Percentiles rank a stretch among this genome's conserved stretches.
Evolutionary conservation across 1,140 invertebrate species (phyloP).

Genomic region (Brachionus koreanus): DNA sequence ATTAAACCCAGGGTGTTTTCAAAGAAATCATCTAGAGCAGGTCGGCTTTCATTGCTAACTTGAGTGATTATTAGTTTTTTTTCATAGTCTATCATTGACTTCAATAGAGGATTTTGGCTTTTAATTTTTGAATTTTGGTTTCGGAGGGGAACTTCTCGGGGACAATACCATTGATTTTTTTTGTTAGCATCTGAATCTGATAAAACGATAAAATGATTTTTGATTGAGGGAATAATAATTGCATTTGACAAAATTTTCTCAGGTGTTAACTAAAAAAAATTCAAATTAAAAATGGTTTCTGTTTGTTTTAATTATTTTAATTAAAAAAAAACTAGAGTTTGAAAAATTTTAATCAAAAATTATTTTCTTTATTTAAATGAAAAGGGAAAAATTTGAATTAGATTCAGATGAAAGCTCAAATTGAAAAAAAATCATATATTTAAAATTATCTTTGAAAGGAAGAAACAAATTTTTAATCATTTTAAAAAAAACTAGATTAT

Average conservation of each 20-base stretch:
- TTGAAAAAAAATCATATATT: no score
- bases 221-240: not conserved
- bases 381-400: no score
- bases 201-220: not conserved
- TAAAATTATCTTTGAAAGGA: no score
- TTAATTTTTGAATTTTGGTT: not conserved
- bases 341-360: no score
- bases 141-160: not conserved
- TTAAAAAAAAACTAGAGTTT: no score
- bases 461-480: no score
- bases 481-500: no score
- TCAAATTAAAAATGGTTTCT: not conserved
- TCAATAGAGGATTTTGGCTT: not conserved
- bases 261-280: not conserved
- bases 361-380: no score
- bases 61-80: not conserved
- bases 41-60: not conserved
- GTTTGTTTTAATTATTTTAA: no score
- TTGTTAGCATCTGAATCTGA: not conserved
- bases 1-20: conserved; percentile 1
- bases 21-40: not conserved
- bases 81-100: conserved; percentile 3
- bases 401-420: no score
- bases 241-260: not conserved
- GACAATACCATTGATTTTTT: not conserved